phyloP scores from a whole-genome alignment of 2,113 vertebrate species.

The Lanius ludovicianus region DNA sequence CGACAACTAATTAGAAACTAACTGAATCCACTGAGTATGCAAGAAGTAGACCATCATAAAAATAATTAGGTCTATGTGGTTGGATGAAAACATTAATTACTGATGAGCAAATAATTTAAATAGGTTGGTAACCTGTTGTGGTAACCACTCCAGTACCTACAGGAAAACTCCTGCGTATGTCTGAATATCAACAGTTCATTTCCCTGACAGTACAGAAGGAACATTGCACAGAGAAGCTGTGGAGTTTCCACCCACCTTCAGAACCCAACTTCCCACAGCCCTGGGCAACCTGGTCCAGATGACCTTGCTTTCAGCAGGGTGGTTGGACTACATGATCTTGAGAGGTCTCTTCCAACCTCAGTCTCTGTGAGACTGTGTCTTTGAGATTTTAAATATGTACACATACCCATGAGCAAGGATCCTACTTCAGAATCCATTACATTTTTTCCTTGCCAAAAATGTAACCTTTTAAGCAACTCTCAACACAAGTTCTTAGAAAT shows the following conservation, averaged over 20 bases:
- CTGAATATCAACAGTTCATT: background rate
- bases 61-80: background rate
- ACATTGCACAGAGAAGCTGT: background rate
- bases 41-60: background rate
- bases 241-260: background rate
- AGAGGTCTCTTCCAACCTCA: background rate
- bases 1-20: background rate
- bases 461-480: background rate
- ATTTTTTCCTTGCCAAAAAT: background rate
- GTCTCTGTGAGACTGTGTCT: background rate
- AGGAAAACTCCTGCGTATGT: background rate
- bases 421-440: background rate
- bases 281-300: background rate
- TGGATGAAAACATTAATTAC: background rate
- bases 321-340: background rate
- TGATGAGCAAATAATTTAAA: background rate
- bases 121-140: background rate
- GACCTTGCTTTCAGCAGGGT: background rate
- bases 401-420: background rate
- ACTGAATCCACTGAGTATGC: background rate
- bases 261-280: background rate
- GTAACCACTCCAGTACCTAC: background rate
- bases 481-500: background rate
- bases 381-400: background rate
- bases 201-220: background rate